Evolutionary conservation across 2,888 invertebrate genomes (phyloP).

Genomic region (Merodon equestris): DNA sequence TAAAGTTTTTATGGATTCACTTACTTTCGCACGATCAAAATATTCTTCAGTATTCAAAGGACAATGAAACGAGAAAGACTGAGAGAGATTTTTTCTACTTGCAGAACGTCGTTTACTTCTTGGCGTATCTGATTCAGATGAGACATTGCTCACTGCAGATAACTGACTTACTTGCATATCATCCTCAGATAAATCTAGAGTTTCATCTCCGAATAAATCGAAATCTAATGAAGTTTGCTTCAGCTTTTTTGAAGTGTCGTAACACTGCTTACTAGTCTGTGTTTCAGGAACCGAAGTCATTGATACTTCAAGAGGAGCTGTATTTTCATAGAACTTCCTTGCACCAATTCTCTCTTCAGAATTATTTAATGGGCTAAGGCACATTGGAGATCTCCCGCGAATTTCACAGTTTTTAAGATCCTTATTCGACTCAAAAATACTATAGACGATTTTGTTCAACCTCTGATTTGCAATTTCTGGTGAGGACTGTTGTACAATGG

Average conservation of each 20-base stretch:
- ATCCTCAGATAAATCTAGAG: slow-evolving; percentile 72
- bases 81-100: slow-evolving; percentile 78
- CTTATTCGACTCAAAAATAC: too few species aligned
- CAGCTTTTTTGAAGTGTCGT: slow-evolving; percentile 71
- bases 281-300: slow-evolving; percentile 74
- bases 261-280: slow-evolving; percentile 72
- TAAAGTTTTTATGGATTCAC: too few species aligned
- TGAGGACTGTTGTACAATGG: slow-evolving; percentile 72
- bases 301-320: slow-evolving; percentile 72
- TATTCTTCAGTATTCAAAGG: slow-evolving; percentile 32
- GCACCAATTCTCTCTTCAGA: not conserved
- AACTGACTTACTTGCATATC: slow-evolving; percentile 75
- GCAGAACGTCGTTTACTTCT: slow-evolving; percentile 74
- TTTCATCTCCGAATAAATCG: slow-evolving; percentile 71
- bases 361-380: too few species aligned
- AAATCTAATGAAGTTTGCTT: slow-evolving; percentile 49
- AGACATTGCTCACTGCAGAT: slow-evolving; percentile 72
- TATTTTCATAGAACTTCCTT: too few species aligned
- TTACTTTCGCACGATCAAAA: not conserved
- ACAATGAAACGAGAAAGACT: slow-evolving; percentile 75
- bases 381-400: too few species aligned
- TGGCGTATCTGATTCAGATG: slow-evolving; percentile 76
- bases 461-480: not conserved
- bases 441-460: too few species aligned
- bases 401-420: too few species aligned